These are phyloP conservation scores for Andrena chrysosceles DNA, from an alignment of 2,888 invertebrate genomes.

Conservation along the genomic window DNA sequence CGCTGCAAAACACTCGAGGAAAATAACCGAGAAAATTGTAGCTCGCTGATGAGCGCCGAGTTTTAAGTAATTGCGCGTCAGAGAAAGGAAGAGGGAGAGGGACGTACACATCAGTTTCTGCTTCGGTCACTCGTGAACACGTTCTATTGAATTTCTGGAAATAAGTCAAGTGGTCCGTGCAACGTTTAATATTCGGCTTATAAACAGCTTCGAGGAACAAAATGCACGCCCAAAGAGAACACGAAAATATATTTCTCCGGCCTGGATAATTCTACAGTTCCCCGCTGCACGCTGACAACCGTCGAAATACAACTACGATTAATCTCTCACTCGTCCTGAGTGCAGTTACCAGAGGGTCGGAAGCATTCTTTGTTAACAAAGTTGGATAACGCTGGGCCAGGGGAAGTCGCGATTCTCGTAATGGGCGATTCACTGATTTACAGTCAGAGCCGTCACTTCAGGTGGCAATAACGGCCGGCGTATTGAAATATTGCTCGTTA, in stretches of 20 bases:
- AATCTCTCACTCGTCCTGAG: too few relatives aligned
- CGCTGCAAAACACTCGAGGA: conserved; percentile 11
- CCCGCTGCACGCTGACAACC: too few relatives aligned
- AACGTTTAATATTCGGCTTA: neutral
- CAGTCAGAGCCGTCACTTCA: conserved; percentile 55
- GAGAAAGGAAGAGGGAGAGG: neutral
- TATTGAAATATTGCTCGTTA: conserved; percentile 70
- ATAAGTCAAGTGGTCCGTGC: neutral
- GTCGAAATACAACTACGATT: too few relatives aligned
- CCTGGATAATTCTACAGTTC: too few relatives aligned
- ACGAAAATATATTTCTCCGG: too few relatives aligned
- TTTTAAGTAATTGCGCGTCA: conserved; percentile 17
- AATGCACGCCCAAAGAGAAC: too few relatives aligned
- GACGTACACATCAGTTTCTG: neutral
- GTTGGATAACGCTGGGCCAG: neutral
- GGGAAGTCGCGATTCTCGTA: conserved; percentile 42
- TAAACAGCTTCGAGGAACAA: neutral
- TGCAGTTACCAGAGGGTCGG: neutral
- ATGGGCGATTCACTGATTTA: conserved; percentile 52
- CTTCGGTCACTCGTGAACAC: neutral
- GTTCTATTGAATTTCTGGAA: neutral
- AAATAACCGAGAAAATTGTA: neutral
- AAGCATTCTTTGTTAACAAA: conserved; percentile 7
- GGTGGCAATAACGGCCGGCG: conserved; percentile 61
- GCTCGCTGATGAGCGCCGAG: conserved; percentile 2